A percentile compares a stretch with the other conserved stretches of the same genome.
Conservation (phyloP, 2,888 invertebrate species). For the Sinhomidia bicolor region DNA sequence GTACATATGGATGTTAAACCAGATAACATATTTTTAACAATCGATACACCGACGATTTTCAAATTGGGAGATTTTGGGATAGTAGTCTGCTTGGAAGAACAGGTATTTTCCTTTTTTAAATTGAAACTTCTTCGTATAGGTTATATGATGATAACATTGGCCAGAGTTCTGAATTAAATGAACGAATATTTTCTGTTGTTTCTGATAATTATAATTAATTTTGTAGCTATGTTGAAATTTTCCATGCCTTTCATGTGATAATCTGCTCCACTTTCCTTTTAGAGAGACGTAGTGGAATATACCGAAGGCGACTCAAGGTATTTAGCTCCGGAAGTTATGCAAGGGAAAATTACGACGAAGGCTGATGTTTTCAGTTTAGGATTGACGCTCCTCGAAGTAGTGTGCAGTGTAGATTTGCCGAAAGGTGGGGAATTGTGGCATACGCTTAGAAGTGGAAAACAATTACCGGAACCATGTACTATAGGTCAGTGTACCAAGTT, state of each 20-base stretch:
- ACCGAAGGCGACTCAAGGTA: constrained; percentile 90
- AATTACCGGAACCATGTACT: constrained; percentile 83
- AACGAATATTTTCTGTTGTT: constrained; percentile 13
- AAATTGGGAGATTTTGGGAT: constrained; percentile 91
- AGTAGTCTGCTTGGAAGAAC: constrained; percentile 85
- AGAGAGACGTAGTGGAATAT: constrained; percentile 84
- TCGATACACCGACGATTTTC: constrained; percentile 84
- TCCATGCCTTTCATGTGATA: constrained; percentile 1
- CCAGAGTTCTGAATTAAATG: constrained; percentile 43
- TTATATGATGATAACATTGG: constrained; percentile 8
- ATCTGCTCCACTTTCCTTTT: constrained; percentile 74
- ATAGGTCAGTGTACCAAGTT: constrained; percentile 81
- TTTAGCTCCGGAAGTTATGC: constrained; percentile 88
- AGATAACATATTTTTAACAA: constrained; percentile 88
- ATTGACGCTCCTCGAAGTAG: constrained; percentile 87
- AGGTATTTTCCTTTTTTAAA: no score
- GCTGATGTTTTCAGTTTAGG: constrained; percentile 90
- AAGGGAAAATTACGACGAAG: constrained; percentile 86
- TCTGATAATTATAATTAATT: not conserved
- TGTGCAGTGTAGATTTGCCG: constrained; percentile 88
- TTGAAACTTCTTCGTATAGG: no score
- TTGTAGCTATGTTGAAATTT: no score
- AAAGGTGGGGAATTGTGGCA: constrained; percentile 88
- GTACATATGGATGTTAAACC: constrained; percentile 90
- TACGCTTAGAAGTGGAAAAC: constrained; percentile 84